These are phyloP conservation scores for Sterna hirundo DNA, from an alignment of 2,113 vertebrate genomes.

Conservation along the genomic window DNA sequence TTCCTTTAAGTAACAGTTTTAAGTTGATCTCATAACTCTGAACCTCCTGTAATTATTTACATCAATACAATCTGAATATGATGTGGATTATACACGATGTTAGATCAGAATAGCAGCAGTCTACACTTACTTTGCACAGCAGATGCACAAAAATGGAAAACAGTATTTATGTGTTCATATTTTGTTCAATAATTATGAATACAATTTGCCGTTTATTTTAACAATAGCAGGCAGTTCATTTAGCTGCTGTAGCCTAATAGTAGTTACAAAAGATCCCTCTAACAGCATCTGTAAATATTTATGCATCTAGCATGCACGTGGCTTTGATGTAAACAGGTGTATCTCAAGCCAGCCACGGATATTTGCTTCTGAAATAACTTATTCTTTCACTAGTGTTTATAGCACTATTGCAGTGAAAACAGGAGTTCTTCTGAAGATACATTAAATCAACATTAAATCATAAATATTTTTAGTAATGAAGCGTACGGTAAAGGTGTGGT, in stretches of 20 bases:
- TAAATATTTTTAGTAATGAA: neutral
- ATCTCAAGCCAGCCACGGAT: neutral
- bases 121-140: neutral
- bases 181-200: neutral
- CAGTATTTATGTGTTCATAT: neutral
- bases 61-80: neutral
- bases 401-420: neutral
- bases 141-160: neutral
- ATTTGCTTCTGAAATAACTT: neutral
- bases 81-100: neutral
- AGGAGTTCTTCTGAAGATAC: neutral
- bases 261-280: conserved; percentile 9
- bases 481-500: neutral
- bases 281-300: neutral
- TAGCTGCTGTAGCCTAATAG: neutral
- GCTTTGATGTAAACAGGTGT: neutral
- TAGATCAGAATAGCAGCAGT: neutral
- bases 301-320: neutral
- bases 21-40: neutral
- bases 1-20: neutral
- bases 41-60: neutral
- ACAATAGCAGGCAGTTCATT: neutral
- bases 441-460: neutral
- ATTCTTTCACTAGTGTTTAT: neutral
- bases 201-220: neutral